Evolutionary conservation across 2,113 vertebrate genomes (phyloP).

Genomic region (Bubalus kerabau): DNA sequence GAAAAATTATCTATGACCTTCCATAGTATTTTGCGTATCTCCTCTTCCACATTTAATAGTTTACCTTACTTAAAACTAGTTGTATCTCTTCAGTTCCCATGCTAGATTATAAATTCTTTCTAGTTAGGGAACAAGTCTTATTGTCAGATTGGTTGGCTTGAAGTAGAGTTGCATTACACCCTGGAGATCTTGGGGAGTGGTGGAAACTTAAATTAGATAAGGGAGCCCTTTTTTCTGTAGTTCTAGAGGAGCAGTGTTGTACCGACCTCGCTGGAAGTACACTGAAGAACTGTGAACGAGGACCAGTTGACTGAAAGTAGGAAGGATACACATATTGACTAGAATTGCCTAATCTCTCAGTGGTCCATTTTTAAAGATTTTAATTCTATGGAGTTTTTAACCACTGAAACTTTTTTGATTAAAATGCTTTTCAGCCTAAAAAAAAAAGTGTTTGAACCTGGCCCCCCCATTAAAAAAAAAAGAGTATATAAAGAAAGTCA

Average conservation of each 20-base stretch:
- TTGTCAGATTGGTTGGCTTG: background rate
- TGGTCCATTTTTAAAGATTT: background rate
- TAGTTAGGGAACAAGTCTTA: background rate
- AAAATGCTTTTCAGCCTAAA: background rate
- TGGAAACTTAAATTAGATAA: background rate
- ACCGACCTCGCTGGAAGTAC: background rate
- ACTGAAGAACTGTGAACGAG: background rate
- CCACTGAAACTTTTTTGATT: background rate
- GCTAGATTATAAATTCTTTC: background rate
- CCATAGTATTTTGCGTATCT: background rate
- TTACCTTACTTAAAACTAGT: background rate
- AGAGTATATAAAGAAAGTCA: background rate
- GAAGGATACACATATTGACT: background rate
- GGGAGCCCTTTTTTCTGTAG: background rate
- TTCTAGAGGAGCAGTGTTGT: fast-evolving
- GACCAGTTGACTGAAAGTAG: background rate
- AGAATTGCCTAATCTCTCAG: background rate
- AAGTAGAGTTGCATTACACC: background rate
- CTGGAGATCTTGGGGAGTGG: background rate
- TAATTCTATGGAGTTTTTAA: background rate
- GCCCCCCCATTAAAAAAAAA: background rate
- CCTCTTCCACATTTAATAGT: background rate
- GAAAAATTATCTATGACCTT: background rate
- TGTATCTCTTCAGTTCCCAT: background rate
- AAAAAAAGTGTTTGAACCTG: background rate